phyloP scores from a whole-genome alignment of 2,888 invertebrate genomes.

The Eudasyphora cyanicolor region DNA sequence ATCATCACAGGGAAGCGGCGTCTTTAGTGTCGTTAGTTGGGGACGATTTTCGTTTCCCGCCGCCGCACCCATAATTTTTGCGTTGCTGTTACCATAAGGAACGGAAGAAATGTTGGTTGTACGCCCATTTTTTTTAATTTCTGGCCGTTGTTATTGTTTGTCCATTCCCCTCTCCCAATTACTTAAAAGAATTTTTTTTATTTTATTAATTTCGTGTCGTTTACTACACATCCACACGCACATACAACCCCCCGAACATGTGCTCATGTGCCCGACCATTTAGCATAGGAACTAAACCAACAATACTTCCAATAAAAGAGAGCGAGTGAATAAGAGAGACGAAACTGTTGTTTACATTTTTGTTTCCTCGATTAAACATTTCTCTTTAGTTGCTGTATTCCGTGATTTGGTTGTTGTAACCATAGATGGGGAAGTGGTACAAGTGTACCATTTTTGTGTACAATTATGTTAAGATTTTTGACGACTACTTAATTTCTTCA shows the following conservation, averaged over 20 bases:
- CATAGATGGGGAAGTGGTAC: no score
- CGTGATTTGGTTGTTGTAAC: no score
- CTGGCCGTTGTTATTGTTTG: conserved; percentile 12
- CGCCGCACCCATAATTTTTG: conserved; percentile 59
- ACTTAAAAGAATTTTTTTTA: conserved; percentile 41
- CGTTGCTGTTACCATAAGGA: conserved; percentile 10
- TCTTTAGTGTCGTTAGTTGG: conserved; percentile 16
- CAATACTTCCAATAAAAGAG: no score
- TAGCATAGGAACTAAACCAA: not conserved
- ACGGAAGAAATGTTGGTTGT: conserved; percentile 38
- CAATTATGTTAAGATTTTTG: no score
- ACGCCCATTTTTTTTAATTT: conserved; percentile 57
- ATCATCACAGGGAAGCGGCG: not conserved
- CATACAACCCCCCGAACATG: not conserved
- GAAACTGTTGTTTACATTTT: no score
- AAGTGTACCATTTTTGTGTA: no score
- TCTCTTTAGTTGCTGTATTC: no score
- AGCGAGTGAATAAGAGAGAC: conserved; percentile 3
- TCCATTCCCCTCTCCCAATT: conserved; percentile 18
- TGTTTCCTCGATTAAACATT: no score
- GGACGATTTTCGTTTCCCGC: conserved; percentile 47
- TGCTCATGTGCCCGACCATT: not conserved
- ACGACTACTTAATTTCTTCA: no score
- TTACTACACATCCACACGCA: conserved; percentile 12
- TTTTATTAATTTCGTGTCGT: conserved; percentile 46